Percentiles rank a stretch among this genome's conserved stretches.
Conservation (phyloP, 2,888 invertebrate genomes). For the Drosophila ustulata region DNA sequence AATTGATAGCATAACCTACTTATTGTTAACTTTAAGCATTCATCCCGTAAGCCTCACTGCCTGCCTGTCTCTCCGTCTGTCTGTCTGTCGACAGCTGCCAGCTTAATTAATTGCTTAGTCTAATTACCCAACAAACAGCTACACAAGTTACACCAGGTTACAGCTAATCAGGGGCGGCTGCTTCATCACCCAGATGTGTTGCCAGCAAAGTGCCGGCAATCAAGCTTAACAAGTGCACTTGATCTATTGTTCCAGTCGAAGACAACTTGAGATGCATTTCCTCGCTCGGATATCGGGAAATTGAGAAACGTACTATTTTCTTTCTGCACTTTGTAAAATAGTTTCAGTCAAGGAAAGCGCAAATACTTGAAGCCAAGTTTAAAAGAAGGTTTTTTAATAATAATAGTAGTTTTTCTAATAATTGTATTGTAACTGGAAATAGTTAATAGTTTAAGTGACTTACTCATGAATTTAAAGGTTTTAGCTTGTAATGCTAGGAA, state of each 20-base stretch:
- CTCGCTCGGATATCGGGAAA: neutral
- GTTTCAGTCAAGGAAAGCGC: no score
- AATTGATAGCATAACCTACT: slow-evolving; percentile 65
- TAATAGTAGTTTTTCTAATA: no score
- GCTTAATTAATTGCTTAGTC: slow-evolving; percentile 45
- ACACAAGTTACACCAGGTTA: slow-evolving; percentile 8
- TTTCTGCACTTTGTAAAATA: no score
- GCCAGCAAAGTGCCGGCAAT: neutral
- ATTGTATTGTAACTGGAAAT: no score
- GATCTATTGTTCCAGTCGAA: neutral
- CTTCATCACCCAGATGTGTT: slow-evolving; percentile 3
- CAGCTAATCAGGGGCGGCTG: slow-evolving; percentile 12
- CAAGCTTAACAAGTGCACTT: neutral
- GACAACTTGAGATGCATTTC: neutral
- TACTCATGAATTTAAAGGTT: no score
- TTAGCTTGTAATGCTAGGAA: no score
- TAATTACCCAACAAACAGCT: slow-evolving; percentile 52
- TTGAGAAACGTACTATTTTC: neutral
- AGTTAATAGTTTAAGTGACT: no score
- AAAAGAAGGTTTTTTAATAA: no score
- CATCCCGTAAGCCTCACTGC: slow-evolving; percentile 18
- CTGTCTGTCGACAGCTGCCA: slow-evolving; percentile 38
- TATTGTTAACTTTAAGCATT: slow-evolving; percentile 42
- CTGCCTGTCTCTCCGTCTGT: slow-evolving; percentile 25
- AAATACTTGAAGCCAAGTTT: no score